A percentile compares a stretch with the other conserved stretches of the same genome.
These are phyloP conservation scores for Acinonyx jubatus DNA, from an alignment of 2,113 vertebrate species.

Conservation along the genomic window DNA sequence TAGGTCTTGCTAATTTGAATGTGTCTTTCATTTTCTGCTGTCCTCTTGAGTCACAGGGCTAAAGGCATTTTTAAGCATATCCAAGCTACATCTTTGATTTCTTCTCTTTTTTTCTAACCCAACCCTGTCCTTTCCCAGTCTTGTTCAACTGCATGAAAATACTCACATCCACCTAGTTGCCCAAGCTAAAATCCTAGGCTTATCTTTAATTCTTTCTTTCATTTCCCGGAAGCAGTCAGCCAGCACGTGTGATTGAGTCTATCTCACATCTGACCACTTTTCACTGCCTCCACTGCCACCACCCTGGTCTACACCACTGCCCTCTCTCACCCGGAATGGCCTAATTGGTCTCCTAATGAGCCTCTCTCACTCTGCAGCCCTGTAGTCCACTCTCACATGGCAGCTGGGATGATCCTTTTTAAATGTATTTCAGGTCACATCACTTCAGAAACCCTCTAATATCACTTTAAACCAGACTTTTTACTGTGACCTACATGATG, in stretches of 20 bases:
- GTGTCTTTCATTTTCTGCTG: neutral
- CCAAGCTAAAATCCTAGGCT: neutral
- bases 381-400: neutral
- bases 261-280: neutral
- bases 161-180: neutral
- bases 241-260: neutral
- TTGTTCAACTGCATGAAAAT: neutral
- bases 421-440: neutral
- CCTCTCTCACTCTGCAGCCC: neutral
- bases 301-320: rapidly evolving
- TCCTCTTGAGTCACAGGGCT: neutral
- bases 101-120: neutral
- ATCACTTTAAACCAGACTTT: neutral
- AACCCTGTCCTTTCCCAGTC: neutral
- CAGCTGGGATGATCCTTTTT: neutral
- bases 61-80: neutral
- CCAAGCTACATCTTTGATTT: neutral
- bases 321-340: neutral
- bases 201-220: neutral
- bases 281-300: neutral
- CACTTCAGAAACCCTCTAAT: neutral
- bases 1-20: neutral
- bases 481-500: neutral
- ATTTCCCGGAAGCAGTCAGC: neutral
- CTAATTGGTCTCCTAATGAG: neutral